A percentile compares a stretch with the other conserved stretches of the same genome.
phyloP scores from a whole-genome alignment of 35 echinoderm and acorn worm species.

The Apostichopus parvimensis region DNA sequence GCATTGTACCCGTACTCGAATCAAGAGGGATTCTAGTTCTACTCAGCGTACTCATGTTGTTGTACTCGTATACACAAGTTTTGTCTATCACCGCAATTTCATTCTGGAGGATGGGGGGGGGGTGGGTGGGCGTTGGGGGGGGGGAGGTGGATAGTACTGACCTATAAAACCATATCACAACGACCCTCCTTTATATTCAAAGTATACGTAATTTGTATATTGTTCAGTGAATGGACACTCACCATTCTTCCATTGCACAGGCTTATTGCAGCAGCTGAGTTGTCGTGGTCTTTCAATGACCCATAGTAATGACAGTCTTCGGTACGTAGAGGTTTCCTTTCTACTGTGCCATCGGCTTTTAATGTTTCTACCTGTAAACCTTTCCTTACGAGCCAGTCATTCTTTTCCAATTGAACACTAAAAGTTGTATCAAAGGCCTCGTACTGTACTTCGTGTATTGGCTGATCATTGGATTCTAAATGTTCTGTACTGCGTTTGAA shows the following conservation, averaged over 20 bases:
- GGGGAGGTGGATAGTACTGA: too few relatives aligned
- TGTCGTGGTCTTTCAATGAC: constrained; percentile 51
- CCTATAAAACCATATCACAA: too few relatives aligned
- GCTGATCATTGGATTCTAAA: background rate
- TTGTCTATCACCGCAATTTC: too few relatives aligned
- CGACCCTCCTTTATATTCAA: too few relatives aligned
- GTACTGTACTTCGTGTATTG: constrained; percentile 59
- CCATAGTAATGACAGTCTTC: constrained; percentile 73
- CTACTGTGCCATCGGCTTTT: constrained; percentile 54
- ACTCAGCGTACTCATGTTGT: constrained; percentile 14
- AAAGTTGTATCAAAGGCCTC: constrained; percentile 58
- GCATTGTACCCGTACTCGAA: too few relatives aligned
- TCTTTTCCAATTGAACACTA: constrained; percentile 50
- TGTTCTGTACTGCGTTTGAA: constrained; percentile 59
- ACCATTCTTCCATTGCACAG: constrained; percentile 80
- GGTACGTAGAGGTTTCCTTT: constrained; percentile 2
- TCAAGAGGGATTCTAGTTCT: background rate
- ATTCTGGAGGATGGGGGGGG: too few relatives aligned
- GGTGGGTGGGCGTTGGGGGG: too few relatives aligned
- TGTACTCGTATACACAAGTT: background rate
- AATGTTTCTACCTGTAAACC: constrained; percentile 64
- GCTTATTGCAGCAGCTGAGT: constrained; percentile 64
- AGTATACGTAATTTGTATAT: background rate
- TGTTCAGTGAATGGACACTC: constrained; percentile 23
- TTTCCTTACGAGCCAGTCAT: constrained; percentile 64